A percentile compares a stretch with the other conserved stretches of the same genome.
Evolutionary conservation across 1,140 invertebrate species (phyloP).

Genomic region (Procambarus clarkii): DNA sequence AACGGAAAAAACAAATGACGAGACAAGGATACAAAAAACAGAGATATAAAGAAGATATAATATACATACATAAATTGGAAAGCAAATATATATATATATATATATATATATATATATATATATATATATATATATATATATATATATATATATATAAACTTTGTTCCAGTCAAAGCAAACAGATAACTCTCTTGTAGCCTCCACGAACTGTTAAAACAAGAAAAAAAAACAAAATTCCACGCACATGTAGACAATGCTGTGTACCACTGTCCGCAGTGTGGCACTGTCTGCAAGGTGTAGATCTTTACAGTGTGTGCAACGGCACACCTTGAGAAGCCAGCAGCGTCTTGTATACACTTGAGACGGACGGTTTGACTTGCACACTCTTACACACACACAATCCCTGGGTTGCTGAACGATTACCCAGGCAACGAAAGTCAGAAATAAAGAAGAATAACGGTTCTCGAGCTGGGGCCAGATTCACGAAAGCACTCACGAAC

Average conservation of each 20-base stretch:
- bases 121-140: slow-evolving; percentile 18
- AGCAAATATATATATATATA: no score
- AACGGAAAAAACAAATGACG: neutral
- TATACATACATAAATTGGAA: no score
- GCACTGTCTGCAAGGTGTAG: neutral
- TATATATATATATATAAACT: neutral
- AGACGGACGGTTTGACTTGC: neutral
- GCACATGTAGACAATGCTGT: neutral
- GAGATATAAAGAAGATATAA: no score
- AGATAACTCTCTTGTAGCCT: neutral
- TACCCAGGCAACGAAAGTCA: slow-evolving; percentile 58
- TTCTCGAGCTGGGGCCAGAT: slow-evolving; percentile 33
- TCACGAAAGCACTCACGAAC: no score
- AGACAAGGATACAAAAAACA: no score
- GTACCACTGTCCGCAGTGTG: no score
- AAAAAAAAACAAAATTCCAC: neutral
- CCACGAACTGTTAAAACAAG: no score
- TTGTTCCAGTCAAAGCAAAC: neutral
- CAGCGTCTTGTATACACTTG: neutral
- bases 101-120: neutral
- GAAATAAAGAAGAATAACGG: slow-evolving; percentile 62
- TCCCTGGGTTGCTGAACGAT: neutral
- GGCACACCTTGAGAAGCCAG: neutral
- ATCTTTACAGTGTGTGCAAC: neutral
- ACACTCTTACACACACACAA: slow-evolving; percentile 8